Evolutionary conservation across 2,888 invertebrate species (phyloP), one percentile per base, ranked within the genome.

Genomic region (Erynnis tages): DNA sequence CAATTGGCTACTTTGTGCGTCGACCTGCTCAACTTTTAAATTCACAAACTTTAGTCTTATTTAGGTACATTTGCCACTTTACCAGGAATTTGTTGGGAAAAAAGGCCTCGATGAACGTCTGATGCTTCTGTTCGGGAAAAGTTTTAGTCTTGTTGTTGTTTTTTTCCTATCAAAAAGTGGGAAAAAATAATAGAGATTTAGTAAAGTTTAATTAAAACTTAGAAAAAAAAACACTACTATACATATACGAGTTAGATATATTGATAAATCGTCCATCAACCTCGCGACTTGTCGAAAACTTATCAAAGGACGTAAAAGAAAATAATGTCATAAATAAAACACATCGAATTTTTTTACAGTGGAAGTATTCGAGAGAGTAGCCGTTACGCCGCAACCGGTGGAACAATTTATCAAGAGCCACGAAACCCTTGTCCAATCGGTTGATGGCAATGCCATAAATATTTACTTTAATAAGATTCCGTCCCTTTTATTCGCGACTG

Each of bases 381-480:
- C 75, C 71, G 76, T 71, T 75, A 76, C 72, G 73, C 81, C 82
- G 71, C 82, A 79, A 79, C 73, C 73, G 79, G 75, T 71, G 70
- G 74, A 79, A 80, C 84, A 79, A 87, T 88, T 87, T 88, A 86
- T 88, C 88, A 87, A 82, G 76, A 70, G 77, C 74, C 79, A 74
- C 78, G 69, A 73, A 76, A 82, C 83, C 83, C 87, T 86, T 79
- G 82, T 84, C 85, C 87, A 82, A 87, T 85, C 82, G 85, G 78
- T 83, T 85, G 85, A 87, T 85, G 79, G 85, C 82, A 80, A 78
- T 82, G 82, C 84, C 82, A 88, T 88, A 87, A 88, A 89, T 89
- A 88, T 88, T 88, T 88, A 86, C 86, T 88, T 89, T 87, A 86
- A 87, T 89, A 88, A 87, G 82, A 87, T 86, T 84, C 83, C 78